Evolutionary conservation across 1,140 invertebrate species (phyloP).

Genomic region (Aethina tumida): DNA sequence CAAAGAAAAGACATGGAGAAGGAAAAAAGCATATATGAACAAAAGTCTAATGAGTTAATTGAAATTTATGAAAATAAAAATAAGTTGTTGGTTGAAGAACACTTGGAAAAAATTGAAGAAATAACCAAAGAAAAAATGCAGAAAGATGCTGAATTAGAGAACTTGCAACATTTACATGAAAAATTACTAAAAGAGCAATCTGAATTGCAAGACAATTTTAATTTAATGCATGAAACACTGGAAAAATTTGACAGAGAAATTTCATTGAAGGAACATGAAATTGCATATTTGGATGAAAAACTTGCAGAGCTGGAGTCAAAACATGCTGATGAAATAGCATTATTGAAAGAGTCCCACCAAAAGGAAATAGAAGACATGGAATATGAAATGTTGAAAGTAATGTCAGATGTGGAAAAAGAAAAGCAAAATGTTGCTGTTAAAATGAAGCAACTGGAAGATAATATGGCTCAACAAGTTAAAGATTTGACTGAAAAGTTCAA

Average conservation of each 20-base stretch:
- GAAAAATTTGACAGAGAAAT: neutral
- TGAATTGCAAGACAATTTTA: constrained; percentile 7
- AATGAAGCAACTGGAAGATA: constrained; percentile 15
- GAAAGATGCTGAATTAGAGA: constrained; percentile 8
- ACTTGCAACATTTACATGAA: constrained; percentile 5
- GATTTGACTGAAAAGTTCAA: constrained; percentile 24
- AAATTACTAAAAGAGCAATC: constrained; percentile 6
- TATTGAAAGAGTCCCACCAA: constrained; percentile 19
- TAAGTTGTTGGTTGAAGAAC: constrained; percentile 9
- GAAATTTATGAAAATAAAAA: constrained; percentile 12
- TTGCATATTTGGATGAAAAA: constrained; percentile 1
- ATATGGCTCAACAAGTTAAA: constrained; percentile 27
- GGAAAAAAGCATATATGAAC: constrained; percentile 34
- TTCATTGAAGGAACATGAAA: constrained; percentile 8
- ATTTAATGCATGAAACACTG: constrained; percentile 1
- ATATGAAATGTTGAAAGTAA: constrained; percentile 24
- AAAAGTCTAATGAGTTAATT: constrained; percentile 29
- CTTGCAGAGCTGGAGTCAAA: constrained; percentile 4
- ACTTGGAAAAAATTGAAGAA: constrained; percentile 10
- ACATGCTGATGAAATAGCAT: constrained; percentile 15
- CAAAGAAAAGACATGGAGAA: constrained; percentile 34
- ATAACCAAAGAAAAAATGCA: constrained; percentile 8
- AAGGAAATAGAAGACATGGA: constrained; percentile 24
- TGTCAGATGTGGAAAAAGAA: constrained; percentile 23
- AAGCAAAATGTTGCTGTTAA: constrained; percentile 12